phyloP scores from a whole-genome alignment of 2,888 invertebrate genomes.

The Hololepta plana region DNA sequence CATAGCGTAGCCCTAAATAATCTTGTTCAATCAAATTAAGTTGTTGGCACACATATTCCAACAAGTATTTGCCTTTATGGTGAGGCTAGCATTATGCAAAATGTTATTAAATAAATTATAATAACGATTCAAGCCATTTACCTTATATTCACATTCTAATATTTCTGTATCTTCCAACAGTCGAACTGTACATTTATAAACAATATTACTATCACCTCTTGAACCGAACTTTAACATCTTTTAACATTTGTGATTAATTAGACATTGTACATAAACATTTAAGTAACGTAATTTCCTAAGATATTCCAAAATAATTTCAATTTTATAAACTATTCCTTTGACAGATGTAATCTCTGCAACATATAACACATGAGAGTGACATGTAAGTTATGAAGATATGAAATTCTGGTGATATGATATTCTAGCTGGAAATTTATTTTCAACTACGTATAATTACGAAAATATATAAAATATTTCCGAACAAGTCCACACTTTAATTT shows the following conservation, averaged over 20 bases:
- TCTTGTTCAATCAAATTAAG: slow-evolving; percentile 83
- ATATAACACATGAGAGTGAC: no score
- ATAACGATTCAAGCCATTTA: slow-evolving; percentile 22
- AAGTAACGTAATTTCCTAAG: no score
- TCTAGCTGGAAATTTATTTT: no score
- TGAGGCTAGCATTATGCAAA: slow-evolving; percentile 47
- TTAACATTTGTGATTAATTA: slow-evolving; percentile 9
- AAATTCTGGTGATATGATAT: no score
- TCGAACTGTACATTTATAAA: slow-evolving; percentile 75
- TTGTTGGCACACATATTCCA: slow-evolving; percentile 82
- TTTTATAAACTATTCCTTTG: no score
- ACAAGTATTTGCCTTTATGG: slow-evolving; percentile 74
- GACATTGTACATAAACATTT: slow-evolving; percentile 3
- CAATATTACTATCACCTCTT: slow-evolving; percentile 58
- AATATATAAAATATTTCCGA: no score
- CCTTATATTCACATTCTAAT: slow-evolving; percentile 85
- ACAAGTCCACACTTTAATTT: no score
- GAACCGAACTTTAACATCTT: slow-evolving; percentile 29
- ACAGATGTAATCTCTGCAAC: no score
- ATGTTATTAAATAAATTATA: slow-evolving; percentile 4
- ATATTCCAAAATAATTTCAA: no score
- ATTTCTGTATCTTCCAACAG: slow-evolving; percentile 82
- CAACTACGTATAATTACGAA: no score
- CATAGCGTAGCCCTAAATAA: slow-evolving; percentile 86
- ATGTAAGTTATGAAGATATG: no score